Evolutionary conservation across 1,140 invertebrate genomes (phyloP), one percentile per base, ranked within the genome.

Genomic region (Hycleus phaleratus): DNA sequence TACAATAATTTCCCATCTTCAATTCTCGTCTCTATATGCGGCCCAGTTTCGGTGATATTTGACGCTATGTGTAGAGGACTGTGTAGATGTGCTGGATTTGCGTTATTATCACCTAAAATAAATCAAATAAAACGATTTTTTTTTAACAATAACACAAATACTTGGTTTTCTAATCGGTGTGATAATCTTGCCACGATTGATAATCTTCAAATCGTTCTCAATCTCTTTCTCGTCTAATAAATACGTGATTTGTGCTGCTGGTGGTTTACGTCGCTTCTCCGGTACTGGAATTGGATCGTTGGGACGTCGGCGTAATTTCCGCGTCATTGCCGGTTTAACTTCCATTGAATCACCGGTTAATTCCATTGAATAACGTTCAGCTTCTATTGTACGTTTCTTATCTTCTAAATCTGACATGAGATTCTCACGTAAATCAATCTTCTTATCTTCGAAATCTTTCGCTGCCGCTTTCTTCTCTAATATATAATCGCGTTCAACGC

Each of bases 401-500:
- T 97, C 95, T 71, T 97, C 94, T 72, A 97, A 86, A 71, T 97
- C 94, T 38, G 85, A 81, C 8, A 97, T 79, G 10, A 98, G 72
- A 76, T 86, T 93, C 72, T 97, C 94, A 68, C 88, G 85, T 8
- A 98, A 75, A 71, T 97, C 94, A 62, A 90, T 81, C 72, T 95
- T 95, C 71, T 97, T 96, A 65, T 97, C 93, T 73, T 97, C 93
- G 81, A 93, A 95, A 67, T 97, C 94, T 74, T 91, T 89, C 0
- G 81, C 85, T 3, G 93, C 88, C 26, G 87, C 84, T 74, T 89
- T 89, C 71, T 92, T 92, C 71, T 97, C 95, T 38, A 84, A 81
- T 59, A 88, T 78, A 70, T 90, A 97, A 66, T 97, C 94, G 58
- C 83, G 80, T 68, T 97, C 92, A 3, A 94, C 87, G 66, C 87